phyloP scores from a whole-genome alignment of 2,888 invertebrate species.

The Nomada ferruginata region DNA sequence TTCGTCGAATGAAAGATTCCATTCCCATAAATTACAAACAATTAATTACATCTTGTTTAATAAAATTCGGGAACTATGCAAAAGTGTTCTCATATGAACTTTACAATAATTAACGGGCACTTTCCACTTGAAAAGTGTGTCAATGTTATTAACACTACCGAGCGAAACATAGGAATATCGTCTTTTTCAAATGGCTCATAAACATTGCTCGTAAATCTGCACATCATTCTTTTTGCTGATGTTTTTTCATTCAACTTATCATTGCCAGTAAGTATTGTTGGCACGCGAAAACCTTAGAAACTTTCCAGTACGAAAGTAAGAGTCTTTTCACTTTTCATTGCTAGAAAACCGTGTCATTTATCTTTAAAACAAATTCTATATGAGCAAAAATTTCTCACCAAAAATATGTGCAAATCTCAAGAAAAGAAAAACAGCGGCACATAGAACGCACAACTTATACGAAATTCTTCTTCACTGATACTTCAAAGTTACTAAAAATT shows the following conservation, averaged over 20 bases:
- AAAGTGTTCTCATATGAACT: not conserved
- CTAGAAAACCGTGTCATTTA: conserved; percentile 65
- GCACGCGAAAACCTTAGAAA: conserved; percentile 73
- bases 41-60: not conserved
- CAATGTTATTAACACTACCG: not conserved
- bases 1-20: not conserved
- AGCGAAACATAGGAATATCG: conserved; percentile 16
- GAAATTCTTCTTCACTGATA: no score
- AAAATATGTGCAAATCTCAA: no score
- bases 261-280: conserved; percentile 12
- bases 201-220: conserved; percentile 28
- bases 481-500: no score
- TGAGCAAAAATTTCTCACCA: no score
- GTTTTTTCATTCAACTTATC: not conserved
- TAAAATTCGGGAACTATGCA: not conserved
- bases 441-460: no score
- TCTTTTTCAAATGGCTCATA: conserved; percentile 37
- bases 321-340: conserved; percentile 79
- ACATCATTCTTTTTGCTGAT: not conserved
- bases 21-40: not conserved
- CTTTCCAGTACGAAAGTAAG: conserved; percentile 74
- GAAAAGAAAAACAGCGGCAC: no score
- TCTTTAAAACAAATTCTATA: not conserved
- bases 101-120: not conserved
- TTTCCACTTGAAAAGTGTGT: conserved; percentile 27